phyloP scores from a whole-genome alignment of 2,797 vertebrate species.

The Betta splendens region DNA sequence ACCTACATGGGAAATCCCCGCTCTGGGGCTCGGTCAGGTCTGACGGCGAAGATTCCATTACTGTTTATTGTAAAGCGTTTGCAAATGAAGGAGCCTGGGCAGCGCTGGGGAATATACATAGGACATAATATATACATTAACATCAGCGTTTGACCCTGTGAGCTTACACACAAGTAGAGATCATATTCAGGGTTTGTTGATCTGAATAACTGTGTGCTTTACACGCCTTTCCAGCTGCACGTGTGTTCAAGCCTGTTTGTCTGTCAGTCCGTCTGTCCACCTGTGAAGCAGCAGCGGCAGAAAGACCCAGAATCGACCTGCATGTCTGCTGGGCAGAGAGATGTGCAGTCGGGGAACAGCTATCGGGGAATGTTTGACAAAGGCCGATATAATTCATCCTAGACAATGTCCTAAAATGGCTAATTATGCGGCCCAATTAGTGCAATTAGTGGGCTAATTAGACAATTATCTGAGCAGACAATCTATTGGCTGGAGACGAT shows the following conservation, averaged over 20 bases:
- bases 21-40: constrained; percentile 21
- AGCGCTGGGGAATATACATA: neutral
- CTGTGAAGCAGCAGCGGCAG: constrained; percentile 33
- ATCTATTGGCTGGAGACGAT: constrained; percentile 75
- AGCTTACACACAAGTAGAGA: no score
- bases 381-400: constrained; percentile 78
- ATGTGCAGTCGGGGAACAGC: constrained; percentile 56
- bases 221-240: no score
- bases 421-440: constrained; percentile 84
- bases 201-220: no score
- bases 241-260: constrained; percentile 8
- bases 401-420: constrained; percentile 83
- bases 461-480: constrained; percentile 81
- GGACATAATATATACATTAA: neutral
- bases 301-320: constrained; percentile 64
- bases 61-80: constrained; percentile 18
- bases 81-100: constrained; percentile 2
- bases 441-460: constrained; percentile 82
- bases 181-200: no score
- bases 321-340: constrained; percentile 51
- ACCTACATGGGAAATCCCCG: constrained; percentile 52
- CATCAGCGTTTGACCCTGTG: no score
- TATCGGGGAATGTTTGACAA: constrained; percentile 66
- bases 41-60: constrained; percentile 24
- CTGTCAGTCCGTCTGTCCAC: constrained; percentile 27